Percentiles rank a stretch among this genome's conserved stretches.
Evolutionary conservation across 2,888 invertebrate genomes (phyloP).

Genomic region (Pterobdella sp.): DNA sequence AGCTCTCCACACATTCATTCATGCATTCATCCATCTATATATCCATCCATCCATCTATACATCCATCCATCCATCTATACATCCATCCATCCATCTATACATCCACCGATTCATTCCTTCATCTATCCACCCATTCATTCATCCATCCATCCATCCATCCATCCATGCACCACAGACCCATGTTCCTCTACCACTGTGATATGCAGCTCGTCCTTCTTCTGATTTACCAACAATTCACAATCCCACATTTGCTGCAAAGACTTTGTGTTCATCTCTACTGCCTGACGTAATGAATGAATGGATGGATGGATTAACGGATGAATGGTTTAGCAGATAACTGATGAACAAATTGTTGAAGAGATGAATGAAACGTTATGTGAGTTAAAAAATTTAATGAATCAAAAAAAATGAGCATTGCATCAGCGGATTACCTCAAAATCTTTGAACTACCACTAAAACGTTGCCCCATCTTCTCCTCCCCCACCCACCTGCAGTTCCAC

Average conservation of each 20-base stretch:
- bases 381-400: background rate
- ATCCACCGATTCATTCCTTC: background rate
- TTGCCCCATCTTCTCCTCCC: background rate
- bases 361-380: background rate
- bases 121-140: background rate
- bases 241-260: constrained; percentile 11
- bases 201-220: constrained; percentile 19
- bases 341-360: background rate
- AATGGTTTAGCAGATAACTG: background rate
- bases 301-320: background rate
- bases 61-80: background rate
- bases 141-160: background rate
- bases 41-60: constrained; percentile 10
- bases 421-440: background rate
- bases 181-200: background rate
- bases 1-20: background rate
- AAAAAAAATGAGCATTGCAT: background rate
- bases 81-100: constrained; percentile 10
- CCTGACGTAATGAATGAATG: background rate
- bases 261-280: constrained; percentile 18
- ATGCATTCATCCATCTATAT: background rate
- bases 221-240: constrained; percentile 10
- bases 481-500: constrained; percentile 21
- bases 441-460: background rate
- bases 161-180: background rate